Evolutionary conservation across 2,113 vertebrate genomes (phyloP).

Genomic region (Glaucidium brasilianum): DNA sequence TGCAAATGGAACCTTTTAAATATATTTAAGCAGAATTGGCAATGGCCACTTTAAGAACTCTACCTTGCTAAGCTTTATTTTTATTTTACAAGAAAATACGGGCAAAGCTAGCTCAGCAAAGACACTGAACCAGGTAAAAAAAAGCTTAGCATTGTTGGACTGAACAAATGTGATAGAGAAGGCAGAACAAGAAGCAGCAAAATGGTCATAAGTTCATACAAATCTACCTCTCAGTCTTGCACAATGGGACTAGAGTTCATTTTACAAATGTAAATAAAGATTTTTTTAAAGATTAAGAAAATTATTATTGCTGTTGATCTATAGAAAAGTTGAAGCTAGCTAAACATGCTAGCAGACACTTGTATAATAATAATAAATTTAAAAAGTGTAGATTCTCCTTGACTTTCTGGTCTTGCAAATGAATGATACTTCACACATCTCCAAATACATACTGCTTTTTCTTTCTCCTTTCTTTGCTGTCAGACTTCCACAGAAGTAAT

Average conservation of each 20-base stretch:
- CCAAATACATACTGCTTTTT: neutral
- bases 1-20: neutral
- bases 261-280: neutral
- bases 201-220: neutral
- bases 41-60: neutral
- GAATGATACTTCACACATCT: neutral
- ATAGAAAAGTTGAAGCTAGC: neutral
- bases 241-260: neutral
- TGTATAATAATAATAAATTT: neutral
- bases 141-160: neutral
- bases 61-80: neutral
- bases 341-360: neutral
- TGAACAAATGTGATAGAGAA: neutral
- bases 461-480: neutral
- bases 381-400: neutral
- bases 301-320: neutral
- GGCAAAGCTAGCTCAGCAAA: neutral
- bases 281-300: neutral
- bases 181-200: neutral
- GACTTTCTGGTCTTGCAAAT: neutral
- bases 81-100: neutral
- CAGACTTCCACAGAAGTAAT: neutral
- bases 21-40: constrained; percentile 1
- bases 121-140: neutral
- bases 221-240: neutral